Percentiles rank a stretch among this genome's conserved stretches.
phyloP scores from a whole-genome alignment of 2,888 invertebrate species.

The Drosophila maculinotata region DNA sequence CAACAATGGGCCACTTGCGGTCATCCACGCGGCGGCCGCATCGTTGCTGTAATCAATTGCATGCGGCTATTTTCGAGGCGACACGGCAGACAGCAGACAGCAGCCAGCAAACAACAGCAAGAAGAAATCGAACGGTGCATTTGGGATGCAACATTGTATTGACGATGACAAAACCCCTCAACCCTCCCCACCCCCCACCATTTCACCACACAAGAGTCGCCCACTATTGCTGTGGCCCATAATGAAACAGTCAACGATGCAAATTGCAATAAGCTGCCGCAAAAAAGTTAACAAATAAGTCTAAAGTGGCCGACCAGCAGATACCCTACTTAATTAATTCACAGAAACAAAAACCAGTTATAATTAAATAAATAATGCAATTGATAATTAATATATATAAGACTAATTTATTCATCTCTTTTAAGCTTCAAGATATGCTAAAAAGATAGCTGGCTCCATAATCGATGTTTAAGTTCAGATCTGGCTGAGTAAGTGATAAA shows the following conservation, averaged over 20 bases:
- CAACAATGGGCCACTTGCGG: conserved; percentile 38
- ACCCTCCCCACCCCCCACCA: neutral
- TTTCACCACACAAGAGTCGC: conserved; percentile 11
- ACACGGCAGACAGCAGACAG: conserved; percentile 13
- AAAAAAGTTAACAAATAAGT: too few species aligned
- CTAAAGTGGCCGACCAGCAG: neutral
- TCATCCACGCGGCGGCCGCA: conserved; percentile 32
- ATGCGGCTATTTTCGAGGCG: conserved; percentile 67
- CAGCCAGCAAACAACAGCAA: conserved; percentile 2
- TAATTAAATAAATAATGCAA: too few species aligned
- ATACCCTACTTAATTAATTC: too few species aligned
- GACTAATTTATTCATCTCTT: too few species aligned
- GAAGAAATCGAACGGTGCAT: conserved; percentile 10
- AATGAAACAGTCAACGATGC: conserved; percentile 57
- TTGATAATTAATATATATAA: neutral
- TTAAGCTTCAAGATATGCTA: too few species aligned
- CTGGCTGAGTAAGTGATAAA: too few species aligned
- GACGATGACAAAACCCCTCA: conserved; percentile 33
- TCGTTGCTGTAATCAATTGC: conserved; percentile 76
- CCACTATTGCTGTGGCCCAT: conserved; percentile 28
- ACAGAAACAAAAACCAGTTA: too few species aligned
- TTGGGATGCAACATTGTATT: conserved; percentile 38
- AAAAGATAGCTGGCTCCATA: too few species aligned
- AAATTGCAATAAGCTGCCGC: conserved; percentile 65
- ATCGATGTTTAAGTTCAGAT: too few species aligned